Base-by-base conservation (phyloP, 2,113 vertebrate species). In the Nesogale talazaci region DNA sequence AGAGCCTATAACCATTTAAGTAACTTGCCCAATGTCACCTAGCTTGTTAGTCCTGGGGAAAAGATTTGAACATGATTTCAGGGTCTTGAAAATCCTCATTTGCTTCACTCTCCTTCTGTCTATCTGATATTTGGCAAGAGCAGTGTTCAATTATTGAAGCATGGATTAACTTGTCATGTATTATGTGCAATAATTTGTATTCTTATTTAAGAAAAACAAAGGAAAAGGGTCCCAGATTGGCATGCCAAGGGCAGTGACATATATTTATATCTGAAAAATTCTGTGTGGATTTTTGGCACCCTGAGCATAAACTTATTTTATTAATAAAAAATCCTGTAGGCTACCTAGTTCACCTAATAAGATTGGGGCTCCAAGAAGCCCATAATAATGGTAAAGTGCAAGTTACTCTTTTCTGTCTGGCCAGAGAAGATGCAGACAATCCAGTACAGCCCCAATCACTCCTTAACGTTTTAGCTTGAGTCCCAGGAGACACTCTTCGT, bases 201-300 rank as follows among this genome's bases (percentile, higher is more conserved):
- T 72, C 86, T 94, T 70, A 80, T 75, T 42, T 36, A 93, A 75
- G n/a, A 88, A 63, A 92, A 87, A 16, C 34, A 65, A 23, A 75
- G 8, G 70, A 87, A 94, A 79, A 65, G 1, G 15, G 75, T 59
- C 8, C 77, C 56, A 89, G 22, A 29, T 86, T 92, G 27, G 10
- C 95, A 94, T 27, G 57, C 7, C 29, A 86, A 91, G 46, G 31
- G 3, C 10, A 36, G 6, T 34, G 63, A 75, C 19, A 31, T 46
- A 61, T 11, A 52, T 80, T 52, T 16, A n/a, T 76, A 4, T 25
- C 69, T 84, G 91, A 65, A 69, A 38, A 86, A 75, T 29, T 57
- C 22, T 2, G 6, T 81, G 25, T 89, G 72, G 81, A 87, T 91
- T 79, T 56, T 78, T 81, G 88, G 10, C 10, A n/a, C 84, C 22